These are phyloP conservation scores for Brachypalpus laphriformis DNA, from an alignment of 2,888 invertebrate species.

Conservation along the genomic window DNA sequence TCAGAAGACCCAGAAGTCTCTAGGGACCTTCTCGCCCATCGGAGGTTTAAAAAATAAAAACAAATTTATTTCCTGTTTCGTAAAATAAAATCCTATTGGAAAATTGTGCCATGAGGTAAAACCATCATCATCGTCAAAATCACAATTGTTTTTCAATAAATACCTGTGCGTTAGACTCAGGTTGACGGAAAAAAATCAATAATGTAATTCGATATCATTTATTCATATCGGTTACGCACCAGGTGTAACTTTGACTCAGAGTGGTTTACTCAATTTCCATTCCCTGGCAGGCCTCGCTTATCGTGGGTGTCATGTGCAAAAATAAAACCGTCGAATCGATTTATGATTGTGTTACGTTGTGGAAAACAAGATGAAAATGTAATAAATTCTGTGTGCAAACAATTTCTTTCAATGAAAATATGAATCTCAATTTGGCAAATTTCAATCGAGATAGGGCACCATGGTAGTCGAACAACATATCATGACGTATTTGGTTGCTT, in stretches of 20 bases:
- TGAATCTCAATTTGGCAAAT: constrained; percentile 54
- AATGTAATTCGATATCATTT: constrained; percentile 53
- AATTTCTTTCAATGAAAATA: constrained; percentile 28
- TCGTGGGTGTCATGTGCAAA: constrained; percentile 21
- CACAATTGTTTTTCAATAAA: constrained; percentile 16
- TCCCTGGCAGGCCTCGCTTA: neutral
- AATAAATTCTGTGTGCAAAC: constrained; percentile 50
- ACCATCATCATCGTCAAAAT: neutral
- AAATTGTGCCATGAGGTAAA: neutral
- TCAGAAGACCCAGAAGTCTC: too few relatives aligned
- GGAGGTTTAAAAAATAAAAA: too few relatives aligned
- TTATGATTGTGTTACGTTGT: constrained; percentile 35
- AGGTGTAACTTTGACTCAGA: constrained; percentile 48
- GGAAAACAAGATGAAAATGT: constrained; percentile 26
- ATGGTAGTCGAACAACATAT: too few relatives aligned
- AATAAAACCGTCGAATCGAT: constrained; percentile 27
- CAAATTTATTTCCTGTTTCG: too few relatives aligned
- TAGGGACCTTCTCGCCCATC: too few relatives aligned
- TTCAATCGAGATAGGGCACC: constrained; percentile 16
- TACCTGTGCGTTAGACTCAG: neutral
- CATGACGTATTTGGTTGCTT: too few relatives aligned
- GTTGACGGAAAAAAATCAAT: constrained; percentile 41
- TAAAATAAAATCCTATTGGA: neutral
- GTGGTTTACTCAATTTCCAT: constrained; percentile 59
- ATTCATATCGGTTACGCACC: constrained; percentile 54